Conservation (phyloP, 2,888 invertebrate genomes). For the Molanna angustata region DNA sequence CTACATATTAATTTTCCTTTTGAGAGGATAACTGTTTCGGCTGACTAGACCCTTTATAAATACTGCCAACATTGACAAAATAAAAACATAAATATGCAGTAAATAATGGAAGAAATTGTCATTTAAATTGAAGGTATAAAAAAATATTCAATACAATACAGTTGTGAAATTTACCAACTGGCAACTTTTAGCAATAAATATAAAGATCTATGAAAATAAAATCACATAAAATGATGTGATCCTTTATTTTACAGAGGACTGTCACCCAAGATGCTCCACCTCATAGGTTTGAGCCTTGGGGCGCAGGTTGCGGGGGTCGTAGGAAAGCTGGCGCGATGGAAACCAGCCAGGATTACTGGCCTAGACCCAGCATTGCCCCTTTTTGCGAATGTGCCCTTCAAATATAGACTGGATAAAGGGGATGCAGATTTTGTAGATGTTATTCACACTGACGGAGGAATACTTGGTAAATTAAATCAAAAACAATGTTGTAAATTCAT, state of each 20-base stretch:
- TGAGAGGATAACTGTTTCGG: no score
- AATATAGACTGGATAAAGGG: slow-evolving; percentile 52
- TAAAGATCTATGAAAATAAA: no score
- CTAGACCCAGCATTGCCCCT: slow-evolving; percentile 63
- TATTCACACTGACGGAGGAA: slow-evolving; percentile 62
- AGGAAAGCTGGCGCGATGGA: slow-evolving; percentile 54
- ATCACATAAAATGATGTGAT: no score
- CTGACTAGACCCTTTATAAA: no score
- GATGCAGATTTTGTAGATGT: slow-evolving; percentile 64
- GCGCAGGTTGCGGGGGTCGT: slow-evolving; percentile 65
- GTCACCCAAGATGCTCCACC: slow-evolving; percentile 54
- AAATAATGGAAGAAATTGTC: no score
- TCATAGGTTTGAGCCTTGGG: slow-evolving; percentile 62
- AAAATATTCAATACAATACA: no score
- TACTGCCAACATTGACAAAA: no score
- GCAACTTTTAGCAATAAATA: no score
- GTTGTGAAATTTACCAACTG: no score
- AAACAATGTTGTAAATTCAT: background rate
- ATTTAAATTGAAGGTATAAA: no score
- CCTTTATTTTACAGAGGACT: slow-evolving; percentile 52
- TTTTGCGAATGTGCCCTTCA: slow-evolving; percentile 54
- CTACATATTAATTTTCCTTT: no score
- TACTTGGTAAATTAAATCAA: slow-evolving; percentile 43
- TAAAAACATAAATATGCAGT: no score
- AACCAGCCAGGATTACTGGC: slow-evolving; percentile 59